phyloP scores from a whole-genome alignment of 1,140 invertebrate species.

The Panagrolaimus sp. region DNA sequence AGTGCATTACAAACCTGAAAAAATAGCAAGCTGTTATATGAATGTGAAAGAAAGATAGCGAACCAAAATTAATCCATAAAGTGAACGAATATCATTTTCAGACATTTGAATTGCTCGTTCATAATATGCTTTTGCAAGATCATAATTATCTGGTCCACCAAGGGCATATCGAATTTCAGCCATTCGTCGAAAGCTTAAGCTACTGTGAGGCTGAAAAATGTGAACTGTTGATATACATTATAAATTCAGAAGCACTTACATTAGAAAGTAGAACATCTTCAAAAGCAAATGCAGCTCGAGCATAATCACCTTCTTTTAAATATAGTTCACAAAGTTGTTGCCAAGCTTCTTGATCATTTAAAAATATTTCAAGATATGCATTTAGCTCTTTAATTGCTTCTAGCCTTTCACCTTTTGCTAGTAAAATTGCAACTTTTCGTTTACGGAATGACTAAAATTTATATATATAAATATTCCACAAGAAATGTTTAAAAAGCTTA shows the following conservation, averaged over 20 bases:
- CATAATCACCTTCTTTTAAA: constrained; percentile 78
- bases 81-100: constrained; percentile 79
- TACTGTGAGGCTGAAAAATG: constrained; percentile 49
- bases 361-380: constrained; percentile 91
- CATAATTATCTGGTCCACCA: constrained; percentile 86
- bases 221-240: constrained; percentile 67
- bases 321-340: constrained; percentile 90
- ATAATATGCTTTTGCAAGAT: constrained; percentile 84
- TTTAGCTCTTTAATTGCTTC: constrained; percentile 89
- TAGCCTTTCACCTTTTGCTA: constrained; percentile 72
- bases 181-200: constrained; percentile 39
- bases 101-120: constrained; percentile 86
- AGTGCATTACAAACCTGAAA: constrained; percentile 40
- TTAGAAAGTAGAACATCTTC: constrained; percentile 93
- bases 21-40: no score
- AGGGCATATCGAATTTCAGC: constrained; percentile 82
- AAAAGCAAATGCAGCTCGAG: constrained; percentile 88
- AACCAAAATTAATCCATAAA: constrained; percentile 44
- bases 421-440: constrained; percentile 81
- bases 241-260: constrained; percentile 82
- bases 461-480: background rate
- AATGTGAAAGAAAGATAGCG: background rate
- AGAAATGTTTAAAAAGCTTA: constrained; percentile 59
- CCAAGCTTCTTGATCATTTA: constrained; percentile 97
- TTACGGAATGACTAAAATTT: constrained; percentile 66